phyloP scores from a whole-genome alignment of 37 sponge, comb jelly and placozoan species.

The Geodia barretti region DNA sequence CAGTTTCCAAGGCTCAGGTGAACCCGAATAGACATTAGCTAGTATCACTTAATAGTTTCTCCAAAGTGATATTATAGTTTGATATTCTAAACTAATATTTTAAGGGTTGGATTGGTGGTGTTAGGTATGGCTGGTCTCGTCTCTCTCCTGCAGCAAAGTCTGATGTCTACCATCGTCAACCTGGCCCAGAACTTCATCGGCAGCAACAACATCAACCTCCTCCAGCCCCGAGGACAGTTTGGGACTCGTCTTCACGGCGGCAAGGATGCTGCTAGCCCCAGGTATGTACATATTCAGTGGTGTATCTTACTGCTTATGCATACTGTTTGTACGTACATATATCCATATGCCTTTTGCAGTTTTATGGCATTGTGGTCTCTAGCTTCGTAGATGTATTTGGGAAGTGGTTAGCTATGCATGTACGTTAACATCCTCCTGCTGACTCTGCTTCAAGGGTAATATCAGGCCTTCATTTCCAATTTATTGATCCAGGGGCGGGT shows the following conservation, averaged over 20 bases:
- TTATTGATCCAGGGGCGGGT: no score
- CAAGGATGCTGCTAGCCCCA: conserved; percentile 93
- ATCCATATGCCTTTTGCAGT: background rate
- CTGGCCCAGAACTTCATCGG: conserved; percentile 96
- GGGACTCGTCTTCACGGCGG: conserved; percentile 95
- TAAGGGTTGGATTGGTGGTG: no score
- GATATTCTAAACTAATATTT: no score
- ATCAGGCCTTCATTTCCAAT: no score
- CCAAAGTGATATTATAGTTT: no score
- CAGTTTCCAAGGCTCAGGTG: no score
- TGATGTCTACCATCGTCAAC: conserved; percentile 94
- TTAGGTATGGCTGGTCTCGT: no score
- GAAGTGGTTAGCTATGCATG: no score
- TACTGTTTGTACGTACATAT: background rate
- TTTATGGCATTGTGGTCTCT: no score
- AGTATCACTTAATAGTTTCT: no score
- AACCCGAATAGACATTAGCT: no score
- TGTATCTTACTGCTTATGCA: background rate
- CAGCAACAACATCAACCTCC: conserved; percentile 93
- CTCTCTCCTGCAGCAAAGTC: conserved; percentile 39
- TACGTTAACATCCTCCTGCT: background rate
- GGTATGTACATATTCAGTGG: conserved; percentile 38
- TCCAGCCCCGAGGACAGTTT: conserved; percentile 97
- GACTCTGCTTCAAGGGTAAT: background rate
- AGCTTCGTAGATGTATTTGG: no score